Conservation (phyloP, 2,888 invertebrate species). For the Diabrotica balteata region DNA sequence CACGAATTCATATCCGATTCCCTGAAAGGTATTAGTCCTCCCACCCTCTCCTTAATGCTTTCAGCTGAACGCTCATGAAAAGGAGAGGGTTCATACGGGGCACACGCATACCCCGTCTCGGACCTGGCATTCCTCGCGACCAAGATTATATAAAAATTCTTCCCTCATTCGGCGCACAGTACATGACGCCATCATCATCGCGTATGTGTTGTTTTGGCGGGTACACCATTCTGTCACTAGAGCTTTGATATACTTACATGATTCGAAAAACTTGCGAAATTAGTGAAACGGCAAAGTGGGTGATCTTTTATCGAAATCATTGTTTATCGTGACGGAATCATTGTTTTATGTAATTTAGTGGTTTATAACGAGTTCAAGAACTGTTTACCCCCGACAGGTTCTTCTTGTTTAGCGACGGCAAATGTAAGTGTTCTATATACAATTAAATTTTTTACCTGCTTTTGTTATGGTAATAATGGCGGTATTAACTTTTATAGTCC, state of each 20-base stretch:
- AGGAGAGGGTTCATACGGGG: conserved; percentile 13
- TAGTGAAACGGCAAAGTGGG: conserved; percentile 46
- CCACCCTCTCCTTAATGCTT: neutral
- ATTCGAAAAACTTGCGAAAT: conserved; percentile 51
- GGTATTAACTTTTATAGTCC: too few relatives aligned
- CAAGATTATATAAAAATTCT: conserved; percentile 35
- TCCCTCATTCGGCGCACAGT: conserved; percentile 50
- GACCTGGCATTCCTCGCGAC: conserved; percentile 47
- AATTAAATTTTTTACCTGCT: too few relatives aligned
- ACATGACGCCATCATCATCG: conserved; percentile 51
- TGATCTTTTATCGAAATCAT: conserved; percentile 33
- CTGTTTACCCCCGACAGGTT: neutral
- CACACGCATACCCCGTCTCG: conserved; percentile 48
- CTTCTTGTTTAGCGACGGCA: neutral
- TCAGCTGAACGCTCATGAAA: conserved; percentile 8
- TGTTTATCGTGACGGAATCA: conserved; percentile 6
- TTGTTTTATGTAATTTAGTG: conserved; percentile 5
- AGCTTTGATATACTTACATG: conserved; percentile 48
- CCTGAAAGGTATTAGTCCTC: neutral
- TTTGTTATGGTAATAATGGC: too few relatives aligned
- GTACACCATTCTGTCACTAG: conserved; percentile 55
- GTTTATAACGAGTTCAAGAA: neutral
- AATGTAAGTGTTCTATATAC: conserved; percentile 1
- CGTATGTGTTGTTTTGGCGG: conserved; percentile 54
- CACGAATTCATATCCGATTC: too few relatives aligned